These are phyloP conservation scores for Corbicula japonica DNA, from an alignment of 2,888 invertebrate genomes.

Conservation along the genomic window DNA sequence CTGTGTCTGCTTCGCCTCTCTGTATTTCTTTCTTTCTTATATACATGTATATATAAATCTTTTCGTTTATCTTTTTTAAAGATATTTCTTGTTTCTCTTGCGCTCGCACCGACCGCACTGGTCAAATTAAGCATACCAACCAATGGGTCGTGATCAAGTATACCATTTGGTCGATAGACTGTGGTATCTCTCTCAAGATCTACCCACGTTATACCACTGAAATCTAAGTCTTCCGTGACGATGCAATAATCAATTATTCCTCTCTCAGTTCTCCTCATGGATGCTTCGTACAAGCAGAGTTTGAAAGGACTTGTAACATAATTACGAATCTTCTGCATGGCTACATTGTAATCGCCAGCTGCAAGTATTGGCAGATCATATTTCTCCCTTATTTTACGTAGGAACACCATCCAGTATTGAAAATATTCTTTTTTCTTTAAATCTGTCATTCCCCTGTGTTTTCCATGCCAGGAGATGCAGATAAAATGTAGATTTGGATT, in stretches of 20 bases:
- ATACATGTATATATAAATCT: too few relatives aligned
- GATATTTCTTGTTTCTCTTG: too few relatives aligned
- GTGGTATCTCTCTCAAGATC: slow-evolving; percentile 37
- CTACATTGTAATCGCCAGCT: slow-evolving; percentile 56
- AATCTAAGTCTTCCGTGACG: slow-evolving; percentile 40
- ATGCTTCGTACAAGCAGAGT: slow-evolving; percentile 46
- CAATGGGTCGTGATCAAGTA: slow-evolving; percentile 54
- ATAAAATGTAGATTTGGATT: slow-evolving; percentile 45
- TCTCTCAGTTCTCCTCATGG: slow-evolving; percentile 34
- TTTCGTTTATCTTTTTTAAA: too few relatives aligned
- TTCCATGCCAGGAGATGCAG: slow-evolving; percentile 60
- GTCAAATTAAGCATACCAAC: slow-evolving; percentile 19
- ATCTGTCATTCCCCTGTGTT: slow-evolving; percentile 16
- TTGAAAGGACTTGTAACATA: slow-evolving; percentile 48
- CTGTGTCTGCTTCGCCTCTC: too few relatives aligned
- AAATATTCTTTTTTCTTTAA: slow-evolving; percentile 38
- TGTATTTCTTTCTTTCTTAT: too few relatives aligned
- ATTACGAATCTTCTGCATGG: slow-evolving; percentile 29
- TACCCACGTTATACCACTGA: slow-evolving; percentile 34
- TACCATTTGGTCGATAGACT: slow-evolving; percentile 25
- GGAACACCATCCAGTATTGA: slow-evolving; percentile 49
- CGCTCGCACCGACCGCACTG: slow-evolving; percentile 18
- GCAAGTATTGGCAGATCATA: slow-evolving; percentile 48
- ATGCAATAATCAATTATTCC: slow-evolving; percentile 53
- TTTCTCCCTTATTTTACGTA: slow-evolving; percentile 42